Conservation (phyloP, 1,140 invertebrate genomes). For the Streblospio benedicti region DNA sequence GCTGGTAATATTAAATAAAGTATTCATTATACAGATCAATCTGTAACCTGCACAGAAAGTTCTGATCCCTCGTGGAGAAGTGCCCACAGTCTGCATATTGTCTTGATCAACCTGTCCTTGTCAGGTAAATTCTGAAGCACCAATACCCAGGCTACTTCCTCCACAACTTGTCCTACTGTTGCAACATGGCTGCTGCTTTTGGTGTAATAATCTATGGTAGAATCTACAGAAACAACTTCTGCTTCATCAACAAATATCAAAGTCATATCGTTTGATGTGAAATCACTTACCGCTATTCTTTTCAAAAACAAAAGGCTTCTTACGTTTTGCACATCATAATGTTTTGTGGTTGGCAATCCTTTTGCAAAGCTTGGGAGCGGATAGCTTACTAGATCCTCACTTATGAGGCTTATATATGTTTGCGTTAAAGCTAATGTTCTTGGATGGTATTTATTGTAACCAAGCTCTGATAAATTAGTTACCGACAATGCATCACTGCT, state of each 20-base stretch:
- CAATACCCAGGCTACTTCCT: constrained; percentile 28
- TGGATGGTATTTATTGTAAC: constrained; percentile 13
- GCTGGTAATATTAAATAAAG: too few relatives aligned
- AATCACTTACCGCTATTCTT: constrained; percentile 22
- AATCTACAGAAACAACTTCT: constrained; percentile 37
- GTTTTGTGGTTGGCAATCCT: constrained; percentile 32
- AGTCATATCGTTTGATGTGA: constrained; percentile 14
- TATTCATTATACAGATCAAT: too few relatives aligned
- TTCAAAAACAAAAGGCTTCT: constrained; percentile 35
- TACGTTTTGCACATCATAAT: constrained; percentile 31
- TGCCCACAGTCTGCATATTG: constrained; percentile 36
- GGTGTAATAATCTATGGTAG: constrained; percentile 33
- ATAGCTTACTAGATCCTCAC: constrained; percentile 40
- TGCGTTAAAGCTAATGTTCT: constrained; percentile 37
- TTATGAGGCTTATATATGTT: constrained; percentile 30
- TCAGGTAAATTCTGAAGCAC: constrained; percentile 33
- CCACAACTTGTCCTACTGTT: constrained; percentile 2
- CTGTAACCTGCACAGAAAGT: constrained; percentile 15
- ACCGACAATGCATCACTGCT: not conserved
- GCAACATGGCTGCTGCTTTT: constrained; percentile 22
- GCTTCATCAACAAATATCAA: constrained; percentile 38
- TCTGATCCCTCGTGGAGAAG: constrained; percentile 19
- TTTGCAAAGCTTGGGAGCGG: constrained; percentile 42
- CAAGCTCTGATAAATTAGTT: constrained; percentile 7
- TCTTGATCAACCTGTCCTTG: constrained; percentile 32